Percentiles rank a stretch among this genome's conserved stretches.
Conservation (phyloP, 1,140 invertebrate genomes). For the Thalassaphorura encarpata region DNA sequence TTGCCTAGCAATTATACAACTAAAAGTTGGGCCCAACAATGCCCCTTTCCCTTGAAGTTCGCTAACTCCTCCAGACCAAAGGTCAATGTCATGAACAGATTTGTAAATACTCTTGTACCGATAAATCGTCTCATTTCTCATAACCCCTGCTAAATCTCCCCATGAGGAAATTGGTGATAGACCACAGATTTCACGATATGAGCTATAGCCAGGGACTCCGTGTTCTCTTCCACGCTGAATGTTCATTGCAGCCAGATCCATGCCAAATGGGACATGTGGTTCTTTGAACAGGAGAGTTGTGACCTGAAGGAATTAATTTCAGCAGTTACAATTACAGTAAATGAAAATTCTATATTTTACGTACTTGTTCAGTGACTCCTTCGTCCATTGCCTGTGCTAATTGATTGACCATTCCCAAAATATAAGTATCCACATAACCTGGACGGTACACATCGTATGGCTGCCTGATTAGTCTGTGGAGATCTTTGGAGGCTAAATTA, state of each 20-base stretch:
- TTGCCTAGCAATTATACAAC: constrained; percentile 46
- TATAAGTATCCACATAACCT: constrained; percentile 79
- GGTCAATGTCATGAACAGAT: constrained; percentile 40
- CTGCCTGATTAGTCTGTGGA: constrained; percentile 77
- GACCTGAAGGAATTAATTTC: constrained; percentile 32
- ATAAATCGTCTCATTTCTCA: constrained; percentile 46
- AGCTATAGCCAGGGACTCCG: constrained; percentile 36
- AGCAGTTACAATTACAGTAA: not conserved
- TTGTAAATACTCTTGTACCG: constrained; percentile 25
- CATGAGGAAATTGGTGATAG: constrained; percentile 18
- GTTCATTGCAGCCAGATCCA: constrained; percentile 43
- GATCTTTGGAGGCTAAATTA: constrained; percentile 63
- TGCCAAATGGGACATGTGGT: constrained; percentile 37
- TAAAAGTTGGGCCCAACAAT: constrained; percentile 46
- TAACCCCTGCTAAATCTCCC: constrained; percentile 42
- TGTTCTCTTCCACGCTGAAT: constrained; percentile 44
- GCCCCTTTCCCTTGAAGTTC: constrained; percentile 40
- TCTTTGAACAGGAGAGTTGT: constrained; percentile 40
- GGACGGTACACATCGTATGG: constrained; percentile 84
- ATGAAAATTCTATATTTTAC: not conserved
- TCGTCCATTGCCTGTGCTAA: constrained; percentile 91
- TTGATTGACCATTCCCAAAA: constrained; percentile 89
- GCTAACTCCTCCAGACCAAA: constrained; percentile 42
- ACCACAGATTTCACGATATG: constrained; percentile 27
- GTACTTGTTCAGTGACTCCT: constrained; percentile 77